phyloP scores from a whole-genome alignment of 2,888 invertebrate species.

The Smittia sp. region DNA sequence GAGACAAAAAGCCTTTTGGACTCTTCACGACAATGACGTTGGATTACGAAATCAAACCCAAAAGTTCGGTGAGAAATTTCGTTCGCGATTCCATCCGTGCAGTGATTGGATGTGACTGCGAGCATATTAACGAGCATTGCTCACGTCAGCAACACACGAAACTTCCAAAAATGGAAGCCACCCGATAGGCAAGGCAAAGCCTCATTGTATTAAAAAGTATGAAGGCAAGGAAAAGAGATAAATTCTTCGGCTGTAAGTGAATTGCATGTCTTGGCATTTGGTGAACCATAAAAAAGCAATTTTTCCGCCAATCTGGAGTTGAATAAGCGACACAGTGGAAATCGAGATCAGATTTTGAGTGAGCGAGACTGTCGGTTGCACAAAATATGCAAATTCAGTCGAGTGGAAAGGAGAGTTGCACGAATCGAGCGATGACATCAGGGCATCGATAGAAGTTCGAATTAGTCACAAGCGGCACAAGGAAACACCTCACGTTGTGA shows the following conservation, averaged over 20 bases:
- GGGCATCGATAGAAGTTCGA: conserved; percentile 16
- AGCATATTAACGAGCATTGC: conserved; percentile 17
- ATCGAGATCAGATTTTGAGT: conserved; percentile 23
- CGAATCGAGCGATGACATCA: conserved; percentile 32
- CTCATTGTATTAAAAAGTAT: conserved; percentile 24
- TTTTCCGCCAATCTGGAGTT: conserved; percentile 15
- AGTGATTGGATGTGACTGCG: too few species aligned
- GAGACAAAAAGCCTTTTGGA: too few species aligned
- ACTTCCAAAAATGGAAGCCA: conserved; percentile 33
- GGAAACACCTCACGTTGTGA: conserved; percentile 21
- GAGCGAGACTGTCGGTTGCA: not conserved
- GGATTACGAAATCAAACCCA: too few species aligned
- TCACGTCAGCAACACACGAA: conserved; percentile 19
- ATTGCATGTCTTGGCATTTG: conserved; percentile 25
- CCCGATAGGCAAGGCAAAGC: conserved; percentile 37
- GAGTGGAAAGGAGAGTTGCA: not conserved
- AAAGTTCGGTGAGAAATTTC: too few species aligned
- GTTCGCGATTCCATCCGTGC: too few species aligned
- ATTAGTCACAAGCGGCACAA: conserved; percentile 24
- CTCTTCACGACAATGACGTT: too few species aligned
- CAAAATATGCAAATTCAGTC: conserved; percentile 18
- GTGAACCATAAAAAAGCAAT: conserved; percentile 30
- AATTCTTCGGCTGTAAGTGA: not conserved
- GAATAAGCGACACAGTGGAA: conserved; percentile 14
- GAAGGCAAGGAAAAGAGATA: not conserved